phyloP scores from a whole-genome alignment of 2,888 invertebrate species.

The Dryococelus australis region DNA sequence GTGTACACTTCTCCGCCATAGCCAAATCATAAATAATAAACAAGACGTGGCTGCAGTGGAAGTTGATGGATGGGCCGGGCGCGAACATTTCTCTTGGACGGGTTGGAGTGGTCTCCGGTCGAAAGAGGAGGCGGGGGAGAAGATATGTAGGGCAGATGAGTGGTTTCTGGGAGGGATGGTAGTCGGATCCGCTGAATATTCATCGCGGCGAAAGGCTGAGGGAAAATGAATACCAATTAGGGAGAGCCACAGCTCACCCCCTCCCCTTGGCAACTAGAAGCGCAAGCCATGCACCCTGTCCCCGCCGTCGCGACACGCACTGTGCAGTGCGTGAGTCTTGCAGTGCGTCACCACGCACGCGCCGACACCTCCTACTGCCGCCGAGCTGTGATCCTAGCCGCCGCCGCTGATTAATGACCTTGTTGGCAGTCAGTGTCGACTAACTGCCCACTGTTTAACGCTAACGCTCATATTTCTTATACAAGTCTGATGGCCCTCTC shows the following conservation, averaged over 20 bases:
- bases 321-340: neutral
- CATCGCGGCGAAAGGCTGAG: conserved; percentile 3
- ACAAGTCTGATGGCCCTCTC: too few relatives aligned
- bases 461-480: too few relatives aligned
- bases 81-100: neutral
- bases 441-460: too few relatives aligned
- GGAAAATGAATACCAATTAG: conserved; percentile 16
- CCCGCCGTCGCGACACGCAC: neutral
- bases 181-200: neutral
- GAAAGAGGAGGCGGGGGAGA: neutral
- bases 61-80: conserved; percentile 4
- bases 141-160: neutral
- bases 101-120: neutral
- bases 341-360: too few relatives aligned
- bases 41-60: conserved; percentile 10
- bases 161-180: neutral
- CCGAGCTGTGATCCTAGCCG: neutral
- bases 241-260: neutral
- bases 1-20: neutral
- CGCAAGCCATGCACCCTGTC: neutral
- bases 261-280: neutral
- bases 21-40: conserved; percentile 16
- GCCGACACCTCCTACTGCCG: neutral
- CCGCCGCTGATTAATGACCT: too few relatives aligned
- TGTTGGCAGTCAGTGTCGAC: too few relatives aligned